Evolutionary conservation across 2,888 invertebrate genomes (phyloP).

Genomic region (Diogma glabrata): DNA sequence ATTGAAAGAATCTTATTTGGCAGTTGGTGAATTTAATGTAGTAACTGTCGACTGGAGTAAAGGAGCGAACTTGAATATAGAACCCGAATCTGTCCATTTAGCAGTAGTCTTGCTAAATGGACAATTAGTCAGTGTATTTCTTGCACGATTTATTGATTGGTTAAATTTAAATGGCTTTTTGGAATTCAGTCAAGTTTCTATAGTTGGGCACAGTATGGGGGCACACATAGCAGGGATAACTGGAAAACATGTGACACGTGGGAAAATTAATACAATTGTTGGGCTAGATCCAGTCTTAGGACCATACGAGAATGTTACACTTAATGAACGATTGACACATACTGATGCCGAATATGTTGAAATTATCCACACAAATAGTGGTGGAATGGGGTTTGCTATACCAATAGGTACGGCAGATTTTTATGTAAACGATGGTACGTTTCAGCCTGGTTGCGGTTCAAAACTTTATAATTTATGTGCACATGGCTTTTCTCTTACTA

Average conservation of each 20-base stretch:
- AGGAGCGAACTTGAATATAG: constrained; percentile 43
- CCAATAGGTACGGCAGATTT: constrained; percentile 34
- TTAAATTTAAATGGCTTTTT: too few species aligned
- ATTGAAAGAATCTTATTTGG: too few species aligned
- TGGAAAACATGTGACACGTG: constrained; percentile 42
- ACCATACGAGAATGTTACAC: neutral
- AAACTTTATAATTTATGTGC: constrained; percentile 22
- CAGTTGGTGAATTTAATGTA: constrained; percentile 47
- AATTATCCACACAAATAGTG: constrained; percentile 20
- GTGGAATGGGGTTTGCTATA: constrained; percentile 27
- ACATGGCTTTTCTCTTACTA: constrained; percentile 29
- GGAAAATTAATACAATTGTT: constrained; percentile 25
- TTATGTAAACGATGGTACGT: constrained; percentile 32
- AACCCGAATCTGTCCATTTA: constrained; percentile 41
- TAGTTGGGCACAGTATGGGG: constrained; percentile 46
- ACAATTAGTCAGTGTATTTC: too few species aligned
- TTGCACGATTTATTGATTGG: too few species aligned
- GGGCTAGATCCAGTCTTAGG: neutral
- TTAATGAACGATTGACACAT: neutral
- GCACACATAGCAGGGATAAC: constrained; percentile 46
- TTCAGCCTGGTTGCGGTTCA: constrained; percentile 32
- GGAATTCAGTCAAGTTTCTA: constrained; percentile 38
- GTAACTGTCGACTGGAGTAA: constrained; percentile 50
- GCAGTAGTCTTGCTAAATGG: neutral
- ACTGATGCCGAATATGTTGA: constrained; percentile 1